These are phyloP conservation scores for Pilophorus perplexus DNA, from an alignment of 2,888 invertebrate genomes.

Conservation along the genomic window DNA sequence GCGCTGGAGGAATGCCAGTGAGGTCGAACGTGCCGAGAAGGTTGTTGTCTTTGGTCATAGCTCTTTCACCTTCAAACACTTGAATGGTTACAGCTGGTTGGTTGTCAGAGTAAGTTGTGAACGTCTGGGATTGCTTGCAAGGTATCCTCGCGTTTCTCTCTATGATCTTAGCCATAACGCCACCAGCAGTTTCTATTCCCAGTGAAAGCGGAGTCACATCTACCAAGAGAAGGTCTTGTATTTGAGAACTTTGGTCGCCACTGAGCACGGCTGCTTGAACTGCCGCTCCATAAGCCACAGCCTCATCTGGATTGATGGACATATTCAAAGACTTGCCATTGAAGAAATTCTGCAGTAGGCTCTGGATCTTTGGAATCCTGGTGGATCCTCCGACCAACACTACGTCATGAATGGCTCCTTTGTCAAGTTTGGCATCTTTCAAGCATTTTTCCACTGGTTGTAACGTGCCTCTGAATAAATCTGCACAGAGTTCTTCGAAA, in stretches of 20 bases:
- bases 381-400: no score
- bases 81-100: no score
- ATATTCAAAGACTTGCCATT: constrained; percentile 67
- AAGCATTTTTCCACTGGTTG: constrained; percentile 77
- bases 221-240: constrained; percentile 69
- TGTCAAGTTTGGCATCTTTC: constrained; percentile 72
- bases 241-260: no score
- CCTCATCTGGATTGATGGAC: constrained; percentile 74
- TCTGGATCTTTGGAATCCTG: constrained; percentile 73
- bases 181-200: constrained; percentile 75
- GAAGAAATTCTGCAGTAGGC: no score
- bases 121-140: constrained; percentile 74
- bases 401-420: no score
- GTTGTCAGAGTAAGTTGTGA: constrained; percentile 79
- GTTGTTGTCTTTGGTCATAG: no score
- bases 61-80: no score
- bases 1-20: no score
- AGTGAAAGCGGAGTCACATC: constrained; percentile 67
- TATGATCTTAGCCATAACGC: no score
- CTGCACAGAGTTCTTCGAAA: constrained; percentile 71
- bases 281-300: constrained; percentile 81
- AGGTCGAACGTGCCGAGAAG: no score
- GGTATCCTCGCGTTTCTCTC: no score
- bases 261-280: constrained; percentile 76
- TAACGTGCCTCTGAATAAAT: constrained; percentile 69